Percentiles rank a stretch among this genome's conserved stretches.
These are phyloP conservation scores for Lasiurus cinereus DNA, from an alignment of 2,113 vertebrate genomes.

Conservation along the genomic window DNA sequence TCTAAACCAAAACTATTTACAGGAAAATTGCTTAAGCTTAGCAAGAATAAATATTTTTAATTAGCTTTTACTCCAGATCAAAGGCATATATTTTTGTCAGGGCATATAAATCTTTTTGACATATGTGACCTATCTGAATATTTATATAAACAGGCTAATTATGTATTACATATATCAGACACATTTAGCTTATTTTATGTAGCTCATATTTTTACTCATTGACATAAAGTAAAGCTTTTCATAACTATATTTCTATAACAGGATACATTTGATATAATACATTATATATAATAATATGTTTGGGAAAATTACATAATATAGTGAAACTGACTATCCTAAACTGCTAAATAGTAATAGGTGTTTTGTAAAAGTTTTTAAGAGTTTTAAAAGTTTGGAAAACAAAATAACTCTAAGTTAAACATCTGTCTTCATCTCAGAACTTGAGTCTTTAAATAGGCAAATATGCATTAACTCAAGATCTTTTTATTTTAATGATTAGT, in stretches of 20 bases:
- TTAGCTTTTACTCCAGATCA: background rate
- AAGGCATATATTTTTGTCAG: background rate
- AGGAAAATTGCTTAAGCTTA: constrained; percentile 11
- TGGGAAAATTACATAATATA: constrained; percentile 31
- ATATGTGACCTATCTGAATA: background rate
- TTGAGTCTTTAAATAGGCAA: background rate
- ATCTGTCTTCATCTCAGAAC: background rate
- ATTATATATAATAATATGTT: background rate
- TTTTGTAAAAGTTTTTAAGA: background rate
- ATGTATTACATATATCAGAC: background rate
- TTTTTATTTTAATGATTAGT: background rate
- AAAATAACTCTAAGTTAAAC: constrained; percentile 1
- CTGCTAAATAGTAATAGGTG: background rate
- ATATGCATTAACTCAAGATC: background rate
- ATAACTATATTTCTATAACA: background rate
- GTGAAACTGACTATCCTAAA: constrained; percentile 29
- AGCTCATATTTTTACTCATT: constrained; percentile 16
- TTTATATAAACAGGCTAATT: background rate
- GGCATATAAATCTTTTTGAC: background rate
- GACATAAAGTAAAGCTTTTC: background rate
- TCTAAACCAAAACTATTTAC: background rate
- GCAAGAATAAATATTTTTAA: constrained; percentile 32
- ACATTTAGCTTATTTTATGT: background rate
- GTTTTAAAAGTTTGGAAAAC: background rate
- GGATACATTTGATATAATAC: background rate